These are phyloP conservation scores for Philantomba maxwellii DNA, from an alignment of 2,113 vertebrate species.

Conservation along the genomic window DNA sequence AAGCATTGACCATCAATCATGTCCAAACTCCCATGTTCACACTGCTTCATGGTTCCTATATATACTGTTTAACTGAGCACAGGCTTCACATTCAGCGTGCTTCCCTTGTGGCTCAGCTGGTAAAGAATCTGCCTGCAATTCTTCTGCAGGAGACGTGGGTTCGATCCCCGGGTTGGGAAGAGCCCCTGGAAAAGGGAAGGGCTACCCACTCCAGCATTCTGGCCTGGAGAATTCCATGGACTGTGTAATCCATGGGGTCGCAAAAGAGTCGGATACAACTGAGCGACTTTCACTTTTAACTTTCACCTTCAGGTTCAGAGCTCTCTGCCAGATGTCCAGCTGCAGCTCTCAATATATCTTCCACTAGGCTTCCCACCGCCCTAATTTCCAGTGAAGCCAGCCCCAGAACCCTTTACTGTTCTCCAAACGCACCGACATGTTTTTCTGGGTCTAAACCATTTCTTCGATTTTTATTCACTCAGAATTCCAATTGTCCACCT, in stretches of 20 bases:
- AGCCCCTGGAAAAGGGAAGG: not conserved
- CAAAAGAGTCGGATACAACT: fast-evolving
- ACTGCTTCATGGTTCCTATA: not conserved
- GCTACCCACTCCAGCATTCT: not conserved
- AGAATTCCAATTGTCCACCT: not conserved
- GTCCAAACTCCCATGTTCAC: not conserved
- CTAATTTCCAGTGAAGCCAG: not conserved
- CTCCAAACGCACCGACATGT: not conserved
- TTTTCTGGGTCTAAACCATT: not conserved
- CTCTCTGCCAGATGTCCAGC: not conserved
- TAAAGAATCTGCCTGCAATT: not conserved
- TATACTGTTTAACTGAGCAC: not conserved
- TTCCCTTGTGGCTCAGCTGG: not conserved
- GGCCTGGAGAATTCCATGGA: not conserved
- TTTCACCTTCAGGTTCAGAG: not conserved
- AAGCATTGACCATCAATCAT: not conserved
- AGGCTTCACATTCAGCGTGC: not conserved
- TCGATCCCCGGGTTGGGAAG: not conserved
- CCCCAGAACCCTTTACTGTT: not conserved
- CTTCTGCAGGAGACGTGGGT: not conserved
- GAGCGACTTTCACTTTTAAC: not conserved
- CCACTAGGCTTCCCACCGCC: not conserved
- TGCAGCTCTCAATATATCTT: not conserved
- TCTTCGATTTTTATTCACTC: not conserved
- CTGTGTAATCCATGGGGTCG: not conserved